Conservation (phyloP, 1,140 invertebrate species). For the Habropoda laboriosa region DNA sequence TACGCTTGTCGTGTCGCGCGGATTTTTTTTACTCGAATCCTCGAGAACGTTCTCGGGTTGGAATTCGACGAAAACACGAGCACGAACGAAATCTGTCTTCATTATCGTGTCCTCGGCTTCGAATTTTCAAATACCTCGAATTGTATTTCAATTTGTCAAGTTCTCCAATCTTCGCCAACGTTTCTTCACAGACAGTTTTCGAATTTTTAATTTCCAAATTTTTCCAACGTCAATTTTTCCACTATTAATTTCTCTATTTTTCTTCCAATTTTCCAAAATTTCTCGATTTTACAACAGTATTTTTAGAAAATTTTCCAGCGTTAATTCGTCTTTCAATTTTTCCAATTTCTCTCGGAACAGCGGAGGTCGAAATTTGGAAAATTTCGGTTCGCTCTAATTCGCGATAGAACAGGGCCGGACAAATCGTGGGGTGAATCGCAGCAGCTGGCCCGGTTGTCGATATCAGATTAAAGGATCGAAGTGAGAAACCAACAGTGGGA, state of each 20-base stretch:
- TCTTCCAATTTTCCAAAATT: neutral
- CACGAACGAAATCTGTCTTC: neutral
- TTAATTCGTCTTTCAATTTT: neutral
- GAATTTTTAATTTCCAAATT: neutral
- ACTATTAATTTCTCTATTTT: too few species aligned
- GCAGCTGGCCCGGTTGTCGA: constrained; percentile 30
- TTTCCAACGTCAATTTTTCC: too few species aligned
- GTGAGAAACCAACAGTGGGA: neutral
- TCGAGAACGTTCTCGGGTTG: too few species aligned
- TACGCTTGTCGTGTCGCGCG: neutral
- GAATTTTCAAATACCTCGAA: too few species aligned
- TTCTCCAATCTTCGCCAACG: neutral
- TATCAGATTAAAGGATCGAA: constrained; percentile 45
- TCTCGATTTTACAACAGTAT: too few species aligned
- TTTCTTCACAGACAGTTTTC: too few species aligned
- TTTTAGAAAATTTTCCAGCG: too few species aligned
- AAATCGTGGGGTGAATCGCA: constrained; percentile 1
- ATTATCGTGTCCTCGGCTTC: neutral
- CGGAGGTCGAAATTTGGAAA: too few species aligned
- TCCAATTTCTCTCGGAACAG: too few species aligned
- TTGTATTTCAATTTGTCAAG: too few species aligned
- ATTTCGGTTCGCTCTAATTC: neutral
- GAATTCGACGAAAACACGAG: neutral
- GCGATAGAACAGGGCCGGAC: neutral
- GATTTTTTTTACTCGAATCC: neutral